These are phyloP conservation scores for Thinocorus orbignyianus DNA, from an alignment of 2,113 vertebrate genomes.

Conservation along the genomic window DNA sequence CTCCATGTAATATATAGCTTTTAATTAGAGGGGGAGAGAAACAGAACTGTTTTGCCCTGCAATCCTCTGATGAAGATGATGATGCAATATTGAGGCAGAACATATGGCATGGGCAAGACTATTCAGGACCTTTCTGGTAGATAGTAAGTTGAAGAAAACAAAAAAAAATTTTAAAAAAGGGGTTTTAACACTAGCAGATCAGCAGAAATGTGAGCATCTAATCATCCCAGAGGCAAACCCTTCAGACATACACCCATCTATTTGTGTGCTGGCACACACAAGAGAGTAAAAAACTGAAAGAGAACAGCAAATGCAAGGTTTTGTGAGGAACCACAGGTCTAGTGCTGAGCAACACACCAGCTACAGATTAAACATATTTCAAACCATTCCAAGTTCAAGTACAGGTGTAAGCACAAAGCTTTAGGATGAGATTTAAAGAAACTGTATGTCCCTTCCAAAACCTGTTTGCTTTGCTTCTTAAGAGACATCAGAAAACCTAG, in stretches of 20 bases:
- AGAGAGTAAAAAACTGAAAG: background rate
- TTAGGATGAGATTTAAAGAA: background rate
- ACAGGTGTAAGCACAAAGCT: background rate
- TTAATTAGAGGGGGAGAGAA: background rate
- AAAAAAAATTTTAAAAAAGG: background rate
- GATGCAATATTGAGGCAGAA: background rate
- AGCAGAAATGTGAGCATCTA: background rate
- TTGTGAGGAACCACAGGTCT: background rate
- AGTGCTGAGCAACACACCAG: background rate
- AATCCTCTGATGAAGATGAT: background rate
- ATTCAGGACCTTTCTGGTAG: background rate
- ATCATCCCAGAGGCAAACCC: background rate
- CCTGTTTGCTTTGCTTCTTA: background rate
- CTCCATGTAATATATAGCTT: background rate
- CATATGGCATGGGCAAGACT: rapidly evolving
- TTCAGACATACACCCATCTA: background rate
- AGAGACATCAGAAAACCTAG: background rate
- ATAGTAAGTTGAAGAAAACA: background rate
- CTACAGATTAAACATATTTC: background rate
- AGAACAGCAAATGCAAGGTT: background rate
- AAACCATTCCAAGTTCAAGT: background rate
- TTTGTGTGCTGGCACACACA: background rate
- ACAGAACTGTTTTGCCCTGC: background rate
- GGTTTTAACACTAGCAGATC: background rate
- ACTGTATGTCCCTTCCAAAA: background rate